Base-by-base conservation (phyloP, 2,888 invertebrate species). In the Erebia ligea region DNA sequence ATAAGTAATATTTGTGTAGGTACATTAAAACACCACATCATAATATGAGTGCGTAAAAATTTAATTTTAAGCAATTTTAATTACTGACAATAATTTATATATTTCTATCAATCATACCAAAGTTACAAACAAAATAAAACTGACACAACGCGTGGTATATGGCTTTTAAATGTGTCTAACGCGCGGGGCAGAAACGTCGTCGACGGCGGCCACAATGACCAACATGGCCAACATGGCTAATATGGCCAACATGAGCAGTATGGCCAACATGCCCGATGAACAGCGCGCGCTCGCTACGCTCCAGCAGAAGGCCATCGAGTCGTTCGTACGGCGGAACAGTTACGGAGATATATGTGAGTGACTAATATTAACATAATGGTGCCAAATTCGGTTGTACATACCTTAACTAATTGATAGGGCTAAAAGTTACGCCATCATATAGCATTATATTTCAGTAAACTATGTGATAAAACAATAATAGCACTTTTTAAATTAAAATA, bases 281-380 rank as follows among this genome's bases (percentile, higher is more conserved):
- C 94, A 95, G 91, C 89, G 92, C 69, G 89, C 93, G 77, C 89
- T 92, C 72, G 86, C 89, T 57, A 83, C 90, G 73, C 86, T 92
- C 77, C 93, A 94, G 79, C 91, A 93, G 83, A 94, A 94, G 80
- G 92, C 93, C 70, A 95, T 96, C 77, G 96, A 96, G 86, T 91
- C 92, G 77, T 96, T 95, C 86, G 95, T 95, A 52, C 87, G 96
- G 68, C 89, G 96, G 71, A 96, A 96, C 90, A 96, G 96, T 89
- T 96, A 96, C 79, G 95, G 96, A 25, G 96, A 96, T 86, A 94
- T 96, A 76, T 95, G 95, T 95, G 90, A 94, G 95, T 95, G 67
- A 58, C 54, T 21, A 42, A 63, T 59, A 2, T 42, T 58, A 25
- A 54, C 54, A 19, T 45, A 45, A 34, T 6, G 6, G 34, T 34